Base-by-base conservation (phyloP, 1,140 invertebrate genomes). In the Drosophila tani region DNA sequence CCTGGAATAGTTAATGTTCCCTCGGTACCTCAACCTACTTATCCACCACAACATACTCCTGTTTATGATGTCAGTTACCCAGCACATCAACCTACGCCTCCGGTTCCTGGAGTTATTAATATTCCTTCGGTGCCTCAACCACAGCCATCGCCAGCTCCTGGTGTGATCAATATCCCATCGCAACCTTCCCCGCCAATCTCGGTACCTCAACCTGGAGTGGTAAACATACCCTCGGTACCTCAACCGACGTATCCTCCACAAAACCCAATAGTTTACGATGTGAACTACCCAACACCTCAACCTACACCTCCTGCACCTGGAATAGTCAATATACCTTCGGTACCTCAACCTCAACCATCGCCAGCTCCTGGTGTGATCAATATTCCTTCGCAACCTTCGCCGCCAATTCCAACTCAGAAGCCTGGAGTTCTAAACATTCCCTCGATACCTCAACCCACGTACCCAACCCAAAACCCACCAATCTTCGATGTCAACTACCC, bases 1-100 rank as follows among this genome's bases (percentile, higher is more conserved):
- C 92, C 96, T 95, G 92, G 97, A 96, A 88, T 96, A 96, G 21
- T 94, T 94, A 81, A 94, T 45, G 53, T 80, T 53, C 75, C 94
- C 43, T 76, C 75, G 1, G 21, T 27, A 1, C 50, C 73, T 0
- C 63, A 75, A 4, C 70, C 75, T 0, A 47, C 41, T 3, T 53
- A 69, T 43, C 35, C 65, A 5, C n/a, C 45, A 3, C 43, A 15
- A 14, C 41, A 62, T 6, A 43, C 64, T 27, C 56, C 62, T 0
- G 5, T 47, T 21, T 51, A 75, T 6, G 63, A 77, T 60, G 63
- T 75, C 1, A 95, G 2, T 2, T 59, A 77, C n/a, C 74, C 74
- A 8, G 29, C 47, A n/a, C 11, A 21, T 9, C 17, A 41, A 6
- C 73, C 75, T 5, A 67, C 12, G 19, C 38, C 65, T 15, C 55